Evolutionary conservation across 2,888 invertebrate genomes (phyloP).

Genomic region (Nomada ferruginata): DNA sequence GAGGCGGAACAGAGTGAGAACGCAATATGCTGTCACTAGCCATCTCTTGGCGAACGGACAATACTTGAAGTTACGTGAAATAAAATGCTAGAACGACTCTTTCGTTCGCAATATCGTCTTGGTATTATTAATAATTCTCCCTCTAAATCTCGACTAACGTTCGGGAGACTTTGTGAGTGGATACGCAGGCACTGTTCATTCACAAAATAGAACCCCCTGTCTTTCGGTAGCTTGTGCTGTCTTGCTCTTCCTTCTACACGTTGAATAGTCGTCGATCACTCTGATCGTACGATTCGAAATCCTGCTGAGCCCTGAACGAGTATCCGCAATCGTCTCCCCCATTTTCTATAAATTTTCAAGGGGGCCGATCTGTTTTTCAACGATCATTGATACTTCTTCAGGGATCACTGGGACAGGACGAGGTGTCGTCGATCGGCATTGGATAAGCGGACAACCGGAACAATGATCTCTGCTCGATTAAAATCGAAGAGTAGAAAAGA

Average conservation of each 20-base stretch:
- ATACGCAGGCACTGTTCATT: constrained; percentile 81
- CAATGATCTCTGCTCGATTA: constrained; percentile 21
- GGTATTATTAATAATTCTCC: too few species aligned
- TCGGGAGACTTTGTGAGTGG: background rate
- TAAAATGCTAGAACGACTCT: background rate
- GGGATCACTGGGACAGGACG: background rate
- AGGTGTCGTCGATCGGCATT: background rate
- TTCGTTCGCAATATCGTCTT: constrained; percentile 41
- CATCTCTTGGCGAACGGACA: too few species aligned
- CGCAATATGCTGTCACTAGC: background rate
- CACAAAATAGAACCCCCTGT: constrained; percentile 70
- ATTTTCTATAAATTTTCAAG: background rate
- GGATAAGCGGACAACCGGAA: constrained; percentile 22
- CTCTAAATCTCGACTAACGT: constrained; percentile 15
- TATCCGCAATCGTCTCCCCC: background rate
- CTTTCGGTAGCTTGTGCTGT: background rate
- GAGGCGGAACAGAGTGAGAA: background rate
- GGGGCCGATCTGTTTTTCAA: background rate
- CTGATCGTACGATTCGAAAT: background rate
- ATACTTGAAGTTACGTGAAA: background rate
- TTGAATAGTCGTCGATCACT: background rate
- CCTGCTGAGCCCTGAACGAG: background rate
- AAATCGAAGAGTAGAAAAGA: constrained; percentile 6
- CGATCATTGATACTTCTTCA: background rate
- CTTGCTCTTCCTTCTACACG: background rate